Evolutionary conservation across 2,113 vertebrate species (phyloP).

Genomic region (Cisticola juncidis): DNA sequence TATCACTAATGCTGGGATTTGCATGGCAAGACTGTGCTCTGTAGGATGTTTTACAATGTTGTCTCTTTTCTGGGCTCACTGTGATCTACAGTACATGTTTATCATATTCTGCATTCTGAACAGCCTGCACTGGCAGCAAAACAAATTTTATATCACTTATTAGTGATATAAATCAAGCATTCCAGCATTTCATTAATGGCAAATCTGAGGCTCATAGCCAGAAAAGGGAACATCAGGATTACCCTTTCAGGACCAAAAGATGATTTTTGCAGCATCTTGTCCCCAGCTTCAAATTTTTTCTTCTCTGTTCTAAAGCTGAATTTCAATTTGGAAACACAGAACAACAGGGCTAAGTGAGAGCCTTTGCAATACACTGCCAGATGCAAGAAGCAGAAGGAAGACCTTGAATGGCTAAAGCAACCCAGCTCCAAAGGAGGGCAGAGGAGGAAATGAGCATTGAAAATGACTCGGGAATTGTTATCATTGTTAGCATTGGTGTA

Average conservation of each 20-base stretch:
- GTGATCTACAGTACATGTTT: constrained; percentile 27
- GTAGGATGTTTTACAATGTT: not conserved
- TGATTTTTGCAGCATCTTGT: not conserved
- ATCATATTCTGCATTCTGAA: constrained; percentile 56
- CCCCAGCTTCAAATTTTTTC: not conserved
- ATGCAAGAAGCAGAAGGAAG: not conserved
- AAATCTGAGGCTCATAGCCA: constrained; percentile 3
- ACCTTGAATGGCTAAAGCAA: not conserved
- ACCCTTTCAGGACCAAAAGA: not conserved
- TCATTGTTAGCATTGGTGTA: not conserved
- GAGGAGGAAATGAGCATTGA: not conserved
- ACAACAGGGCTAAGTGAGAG: not conserved
- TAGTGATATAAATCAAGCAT: constrained; percentile 71
- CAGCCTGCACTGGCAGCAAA: constrained; percentile 17
- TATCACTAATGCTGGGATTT: not conserved
- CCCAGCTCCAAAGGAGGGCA: not conserved
- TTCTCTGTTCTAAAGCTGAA: not conserved
- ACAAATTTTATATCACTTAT: constrained; percentile 63
- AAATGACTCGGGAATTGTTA: not conserved
- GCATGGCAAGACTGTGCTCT: not conserved
- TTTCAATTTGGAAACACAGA: not conserved
- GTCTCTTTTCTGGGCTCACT: constrained; percentile 16
- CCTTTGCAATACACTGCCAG: not conserved
- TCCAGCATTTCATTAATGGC: constrained; percentile 43
- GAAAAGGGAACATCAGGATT: not conserved